These are phyloP conservation scores for Melanotaenia boesemani DNA, from an alignment of 2,797 vertebrate species.

Conservation along the genomic window DNA sequence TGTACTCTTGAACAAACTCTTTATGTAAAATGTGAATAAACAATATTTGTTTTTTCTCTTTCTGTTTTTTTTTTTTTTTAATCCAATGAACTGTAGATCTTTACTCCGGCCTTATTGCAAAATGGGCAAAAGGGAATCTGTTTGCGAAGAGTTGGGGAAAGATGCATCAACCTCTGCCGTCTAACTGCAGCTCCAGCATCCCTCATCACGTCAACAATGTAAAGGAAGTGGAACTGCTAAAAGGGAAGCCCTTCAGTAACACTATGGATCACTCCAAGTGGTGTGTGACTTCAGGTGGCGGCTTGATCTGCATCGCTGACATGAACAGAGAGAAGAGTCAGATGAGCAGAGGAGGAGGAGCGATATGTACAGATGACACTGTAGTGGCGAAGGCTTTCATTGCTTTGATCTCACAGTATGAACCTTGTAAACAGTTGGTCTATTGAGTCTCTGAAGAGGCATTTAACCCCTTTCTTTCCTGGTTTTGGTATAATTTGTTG, in stretches of 20 bases:
- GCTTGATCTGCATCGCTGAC: conserved; percentile 65
- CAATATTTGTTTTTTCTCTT: too few species aligned
- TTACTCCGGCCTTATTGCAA: conserved; percentile 61
- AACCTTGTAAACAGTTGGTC: conserved; percentile 13
- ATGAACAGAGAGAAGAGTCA: conserved; percentile 68
- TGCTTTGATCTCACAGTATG: accelerated
- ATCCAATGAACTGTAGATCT: conserved; percentile 52
- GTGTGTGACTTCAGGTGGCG: conserved; percentile 32
- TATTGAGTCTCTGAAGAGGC: background rate
- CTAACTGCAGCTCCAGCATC: conserved; percentile 45
- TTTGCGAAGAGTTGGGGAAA: conserved; percentile 67
- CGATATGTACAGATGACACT: conserved; percentile 47
- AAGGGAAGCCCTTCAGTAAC: accelerated
- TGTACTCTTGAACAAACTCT: too few species aligned
- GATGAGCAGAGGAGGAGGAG: conserved; percentile 66
- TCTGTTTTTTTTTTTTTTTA: conserved; percentile 7
- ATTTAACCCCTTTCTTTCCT: background rate
- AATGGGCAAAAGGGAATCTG: background rate
- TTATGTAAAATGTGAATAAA: too few species aligned
- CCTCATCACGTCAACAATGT: conserved; percentile 57
- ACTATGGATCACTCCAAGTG: conserved; percentile 75
- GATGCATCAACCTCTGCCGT: conserved; percentile 17
- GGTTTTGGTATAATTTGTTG: background rate
- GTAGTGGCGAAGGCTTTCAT: conserved; percentile 23
- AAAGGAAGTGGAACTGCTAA: background rate